These are phyloP conservation scores for Jaculus jaculus DNA, from an alignment of 2,113 vertebrate genomes.

Conservation along the genomic window DNA sequence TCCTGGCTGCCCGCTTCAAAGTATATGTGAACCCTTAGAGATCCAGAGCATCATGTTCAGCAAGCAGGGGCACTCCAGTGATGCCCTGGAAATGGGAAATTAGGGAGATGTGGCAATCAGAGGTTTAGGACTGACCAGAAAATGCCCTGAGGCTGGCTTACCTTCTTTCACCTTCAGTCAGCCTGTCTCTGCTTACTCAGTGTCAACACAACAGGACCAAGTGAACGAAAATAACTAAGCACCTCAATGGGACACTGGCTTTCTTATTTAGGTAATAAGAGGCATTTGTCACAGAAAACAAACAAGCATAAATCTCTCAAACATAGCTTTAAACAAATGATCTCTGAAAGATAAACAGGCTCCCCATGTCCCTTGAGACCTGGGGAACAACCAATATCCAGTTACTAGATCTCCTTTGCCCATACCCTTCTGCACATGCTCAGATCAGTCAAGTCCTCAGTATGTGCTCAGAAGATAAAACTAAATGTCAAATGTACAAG, in stretches of 20 bases:
- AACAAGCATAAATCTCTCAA: slow-evolving; percentile 60
- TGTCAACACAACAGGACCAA: slow-evolving; percentile 83
- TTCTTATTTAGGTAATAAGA: slow-evolving; percentile 86
- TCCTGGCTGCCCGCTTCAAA: slow-evolving; percentile 86
- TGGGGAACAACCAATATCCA: slow-evolving; percentile 70
- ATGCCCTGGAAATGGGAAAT: slow-evolving; percentile 93
- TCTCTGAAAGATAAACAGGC: slow-evolving; percentile 59
- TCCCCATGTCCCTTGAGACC: slow-evolving; percentile 61
- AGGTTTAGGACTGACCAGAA: slow-evolving; percentile 85
- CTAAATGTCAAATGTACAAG: slow-evolving; percentile 19
- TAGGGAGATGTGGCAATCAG: slow-evolving; percentile 92
- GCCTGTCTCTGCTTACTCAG: slow-evolving; percentile 85
- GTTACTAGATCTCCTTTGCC: slow-evolving; percentile 69
- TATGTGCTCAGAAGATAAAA: not conserved
- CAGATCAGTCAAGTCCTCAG: slow-evolving; percentile 49
- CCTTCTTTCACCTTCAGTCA: slow-evolving; percentile 87
- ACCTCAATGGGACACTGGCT: slow-evolving; percentile 81
- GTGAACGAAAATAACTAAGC: slow-evolving; percentile 84
- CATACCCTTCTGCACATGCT: slow-evolving; percentile 52
- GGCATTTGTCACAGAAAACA: slow-evolving; percentile 81
- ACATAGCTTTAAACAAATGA: slow-evolving; percentile 58
- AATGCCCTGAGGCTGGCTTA: slow-evolving; percentile 87
- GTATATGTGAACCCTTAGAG: slow-evolving; percentile 87
- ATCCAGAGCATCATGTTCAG: slow-evolving; percentile 88
- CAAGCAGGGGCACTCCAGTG: slow-evolving; percentile 87